Conservation (phyloP, 2,888 invertebrate genomes). For the Lepidochitona cinerea region DNA sequence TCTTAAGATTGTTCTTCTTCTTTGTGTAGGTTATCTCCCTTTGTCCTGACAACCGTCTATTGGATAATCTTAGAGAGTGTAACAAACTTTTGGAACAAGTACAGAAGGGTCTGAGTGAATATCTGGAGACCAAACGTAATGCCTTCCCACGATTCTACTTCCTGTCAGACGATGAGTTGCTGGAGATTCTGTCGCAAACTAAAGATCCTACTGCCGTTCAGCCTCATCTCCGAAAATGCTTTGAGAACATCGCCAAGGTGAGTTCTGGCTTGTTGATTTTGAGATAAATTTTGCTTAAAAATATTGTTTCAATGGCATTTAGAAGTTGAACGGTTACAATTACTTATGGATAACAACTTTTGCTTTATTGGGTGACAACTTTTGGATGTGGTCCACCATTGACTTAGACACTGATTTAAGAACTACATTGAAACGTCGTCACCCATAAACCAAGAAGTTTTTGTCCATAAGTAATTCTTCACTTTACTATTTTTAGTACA, state of each 20-base stretch:
- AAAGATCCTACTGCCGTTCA: slow-evolving; percentile 72
- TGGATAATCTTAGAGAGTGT: slow-evolving; percentile 81
- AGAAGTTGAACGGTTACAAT: too few species aligned
- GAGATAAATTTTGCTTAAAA: too few species aligned
- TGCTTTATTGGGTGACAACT: too few species aligned
- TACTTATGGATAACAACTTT: too few species aligned
- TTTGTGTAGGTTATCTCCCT: slow-evolving; percentile 67
- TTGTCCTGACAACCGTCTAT: slow-evolving; percentile 72
- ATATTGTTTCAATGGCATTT: too few species aligned
- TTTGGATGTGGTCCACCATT: too few species aligned
- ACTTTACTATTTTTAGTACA: too few species aligned
- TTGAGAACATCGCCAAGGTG: slow-evolving; percentile 82
- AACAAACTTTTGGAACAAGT: slow-evolving; percentile 74
- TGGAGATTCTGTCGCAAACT: slow-evolving; percentile 72
- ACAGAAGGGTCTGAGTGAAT: slow-evolving; percentile 71
- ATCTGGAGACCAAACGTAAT: slow-evolving; percentile 71
- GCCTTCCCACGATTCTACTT: slow-evolving; percentile 74
- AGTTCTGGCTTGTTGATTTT: too few species aligned
- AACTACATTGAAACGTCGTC: too few species aligned
- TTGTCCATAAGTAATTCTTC: too few species aligned
- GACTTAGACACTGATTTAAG: too few species aligned
- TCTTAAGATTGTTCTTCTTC: not conserved
- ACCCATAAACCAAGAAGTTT: too few species aligned
- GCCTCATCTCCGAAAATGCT: slow-evolving; percentile 84
- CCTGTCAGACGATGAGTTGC: slow-evolving; percentile 71